Evolutionary conservation across 2,797 vertebrate genomes (phyloP).

Genomic region (Alectoris magna): DNA sequence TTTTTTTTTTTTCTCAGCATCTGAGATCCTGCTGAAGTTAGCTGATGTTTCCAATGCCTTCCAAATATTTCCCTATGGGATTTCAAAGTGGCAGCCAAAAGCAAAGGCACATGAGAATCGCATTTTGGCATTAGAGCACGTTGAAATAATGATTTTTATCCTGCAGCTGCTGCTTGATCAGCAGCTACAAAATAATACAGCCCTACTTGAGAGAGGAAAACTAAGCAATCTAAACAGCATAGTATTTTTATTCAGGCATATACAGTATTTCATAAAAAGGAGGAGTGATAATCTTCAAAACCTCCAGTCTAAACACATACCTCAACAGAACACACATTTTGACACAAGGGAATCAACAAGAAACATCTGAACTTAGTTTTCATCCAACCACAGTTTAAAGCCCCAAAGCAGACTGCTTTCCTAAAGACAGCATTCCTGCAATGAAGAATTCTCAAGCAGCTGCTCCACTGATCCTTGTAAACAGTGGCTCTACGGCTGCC

Average conservation of each 20-base stretch:
- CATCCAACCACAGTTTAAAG: background rate
- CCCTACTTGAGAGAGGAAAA: background rate
- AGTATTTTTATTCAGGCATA: background rate
- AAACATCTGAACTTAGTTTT: background rate
- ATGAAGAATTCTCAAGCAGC: background rate
- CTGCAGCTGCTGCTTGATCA: background rate
- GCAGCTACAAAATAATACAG: slow-evolving; percentile 7
- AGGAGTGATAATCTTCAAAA: background rate
- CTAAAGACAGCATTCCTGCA: background rate
- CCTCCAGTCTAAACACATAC: background rate
- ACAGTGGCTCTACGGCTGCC: background rate
- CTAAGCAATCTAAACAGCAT: background rate
- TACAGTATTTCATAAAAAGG: background rate
- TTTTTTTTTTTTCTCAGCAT: background rate
- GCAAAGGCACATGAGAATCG: background rate
- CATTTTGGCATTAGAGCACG: background rate
- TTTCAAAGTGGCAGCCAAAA: background rate
- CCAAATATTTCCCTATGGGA: background rate
- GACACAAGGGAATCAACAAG: background rate
- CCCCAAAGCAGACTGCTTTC: background rate
- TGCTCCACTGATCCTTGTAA: background rate
- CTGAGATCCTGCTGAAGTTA: background rate
- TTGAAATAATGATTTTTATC: background rate
- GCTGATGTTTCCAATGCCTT: background rate
- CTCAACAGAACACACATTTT: background rate